Evolutionary conservation across 2,113 vertebrate genomes (phyloP).

Genomic region (Jaculus jaculus): DNA sequence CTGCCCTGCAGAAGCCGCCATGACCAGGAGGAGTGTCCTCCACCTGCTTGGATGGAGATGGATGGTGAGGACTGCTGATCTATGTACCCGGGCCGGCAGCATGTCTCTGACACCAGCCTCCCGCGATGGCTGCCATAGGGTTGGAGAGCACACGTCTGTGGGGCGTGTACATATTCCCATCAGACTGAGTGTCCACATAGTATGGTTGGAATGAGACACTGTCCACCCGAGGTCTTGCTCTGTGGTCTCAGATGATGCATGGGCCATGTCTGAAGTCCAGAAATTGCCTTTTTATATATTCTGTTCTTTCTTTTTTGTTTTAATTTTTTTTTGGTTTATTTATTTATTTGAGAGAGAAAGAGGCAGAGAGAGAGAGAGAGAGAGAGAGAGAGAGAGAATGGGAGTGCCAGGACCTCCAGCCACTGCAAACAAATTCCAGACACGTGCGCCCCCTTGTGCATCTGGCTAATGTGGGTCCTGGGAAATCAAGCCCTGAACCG

Average conservation of each 20-base stretch:
- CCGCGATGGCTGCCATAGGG: not conserved
- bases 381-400: too few species aligned
- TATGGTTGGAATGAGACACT: rapidly evolving
- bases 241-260: rapidly evolving
- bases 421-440: too few species aligned
- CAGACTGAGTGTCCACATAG: rapidly evolving
- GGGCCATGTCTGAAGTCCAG: rapidly evolving
- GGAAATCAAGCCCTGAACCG: too few species aligned
- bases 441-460: too few species aligned
- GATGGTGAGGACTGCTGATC: not conserved
- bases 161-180: rapidly evolving
- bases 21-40: rapidly evolving
- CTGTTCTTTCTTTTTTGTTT: not conserved
- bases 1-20: rapidly evolving
- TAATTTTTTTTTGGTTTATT: too few species aligned
- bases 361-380: too few species aligned
- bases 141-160: not conserved
- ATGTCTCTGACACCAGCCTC: not conserved
- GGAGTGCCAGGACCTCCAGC: too few species aligned
- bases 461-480: too few species aligned
- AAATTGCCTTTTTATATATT: rapidly evolving
- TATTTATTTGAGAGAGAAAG: too few species aligned
- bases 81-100: rapidly evolving
- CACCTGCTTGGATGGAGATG: rapidly evolving
- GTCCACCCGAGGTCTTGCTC: not conserved